Conservation (phyloP, 2,888 invertebrate species). For the Minunthozetes semirufus region DNA sequence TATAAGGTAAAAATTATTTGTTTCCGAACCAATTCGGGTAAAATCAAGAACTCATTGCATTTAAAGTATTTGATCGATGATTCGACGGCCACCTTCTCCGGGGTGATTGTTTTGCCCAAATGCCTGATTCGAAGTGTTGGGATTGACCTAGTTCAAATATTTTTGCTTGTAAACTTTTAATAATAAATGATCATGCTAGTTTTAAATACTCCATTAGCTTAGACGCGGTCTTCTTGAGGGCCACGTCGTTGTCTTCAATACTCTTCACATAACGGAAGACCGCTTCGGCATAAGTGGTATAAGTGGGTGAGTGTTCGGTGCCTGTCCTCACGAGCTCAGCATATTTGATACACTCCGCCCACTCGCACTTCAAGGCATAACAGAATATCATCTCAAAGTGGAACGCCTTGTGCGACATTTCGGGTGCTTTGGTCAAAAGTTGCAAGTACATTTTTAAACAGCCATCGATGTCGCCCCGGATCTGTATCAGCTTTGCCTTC, state of each 20-base stretch:
- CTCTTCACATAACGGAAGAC: slow-evolving; percentile 2
- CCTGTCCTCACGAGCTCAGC: not conserved
- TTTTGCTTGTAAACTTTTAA: not conserved
- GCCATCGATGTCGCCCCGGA: not conserved
- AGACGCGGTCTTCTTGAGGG: not conserved
- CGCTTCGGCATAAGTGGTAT: not conserved
- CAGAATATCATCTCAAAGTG: not conserved
- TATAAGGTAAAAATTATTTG: not conserved
- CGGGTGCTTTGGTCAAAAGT: not conserved
- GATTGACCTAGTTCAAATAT: not conserved
- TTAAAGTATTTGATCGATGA: not conserved
- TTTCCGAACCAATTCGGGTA: not conserved
- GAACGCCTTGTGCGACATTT: not conserved
- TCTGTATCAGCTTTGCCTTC: not conserved
- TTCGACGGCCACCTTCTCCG: not conserved
- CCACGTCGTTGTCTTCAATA: not conserved
- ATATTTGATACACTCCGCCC: not conserved
- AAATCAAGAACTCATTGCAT: not conserved
- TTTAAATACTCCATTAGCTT: slow-evolving; percentile 5
- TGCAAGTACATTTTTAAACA: not conserved
- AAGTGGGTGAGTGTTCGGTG: not conserved
- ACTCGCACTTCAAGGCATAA: slow-evolving; percentile 9
- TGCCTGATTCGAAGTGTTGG: not conserved
- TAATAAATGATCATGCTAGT: not conserved
- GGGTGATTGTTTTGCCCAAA: slow-evolving; percentile 28